Conservation (phyloP, 2,113 vertebrate genomes). For the Argyrosomus japonicus region DNA sequence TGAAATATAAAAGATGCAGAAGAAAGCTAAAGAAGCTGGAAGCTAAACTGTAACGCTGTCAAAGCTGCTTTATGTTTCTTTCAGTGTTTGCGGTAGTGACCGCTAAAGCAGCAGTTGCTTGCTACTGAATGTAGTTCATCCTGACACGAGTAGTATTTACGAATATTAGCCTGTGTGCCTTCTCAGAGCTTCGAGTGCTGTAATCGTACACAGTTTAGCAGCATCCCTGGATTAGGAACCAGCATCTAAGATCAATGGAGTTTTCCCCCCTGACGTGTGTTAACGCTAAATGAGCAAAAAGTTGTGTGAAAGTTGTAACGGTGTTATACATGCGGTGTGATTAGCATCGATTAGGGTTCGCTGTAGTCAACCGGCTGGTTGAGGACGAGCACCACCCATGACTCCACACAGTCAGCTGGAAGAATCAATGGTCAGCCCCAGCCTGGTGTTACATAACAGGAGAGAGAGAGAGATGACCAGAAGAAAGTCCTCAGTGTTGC, state of each 20-base stretch:
- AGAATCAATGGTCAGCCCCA: conserved; percentile 45
- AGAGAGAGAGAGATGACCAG: not conserved
- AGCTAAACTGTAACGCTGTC: not conserved
- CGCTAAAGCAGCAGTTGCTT: not conserved
- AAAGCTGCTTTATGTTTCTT: not conserved
- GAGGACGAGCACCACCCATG: conserved; percentile 22
- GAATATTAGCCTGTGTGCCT: not conserved
- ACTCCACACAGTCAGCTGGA: conserved; percentile 37
- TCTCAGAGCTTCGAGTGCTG: not conserved
- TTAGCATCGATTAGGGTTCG: conserved; percentile 48
- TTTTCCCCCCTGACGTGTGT: not conserved
- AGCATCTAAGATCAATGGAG: not conserved
- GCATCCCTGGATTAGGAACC: not conserved
- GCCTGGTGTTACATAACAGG: conserved; percentile 33
- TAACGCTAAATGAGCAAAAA: conserved; percentile 19
- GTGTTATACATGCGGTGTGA: conserved; percentile 25
- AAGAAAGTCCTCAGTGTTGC: conserved; percentile 5
- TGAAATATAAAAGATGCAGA: no score
- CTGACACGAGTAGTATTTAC: not conserved
- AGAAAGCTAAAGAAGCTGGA: not conserved
- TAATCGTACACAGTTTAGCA: not conserved
- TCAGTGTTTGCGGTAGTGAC: not conserved
- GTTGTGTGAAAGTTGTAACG: conserved; percentile 18
- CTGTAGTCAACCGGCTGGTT: conserved; percentile 13
- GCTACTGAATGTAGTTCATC: no score